A percentile compares a stretch with the other conserved stretches of the same genome.
Evolutionary conservation across 2,888 invertebrate species (phyloP).

Genomic region (Scaptomyza polygonia): DNA sequence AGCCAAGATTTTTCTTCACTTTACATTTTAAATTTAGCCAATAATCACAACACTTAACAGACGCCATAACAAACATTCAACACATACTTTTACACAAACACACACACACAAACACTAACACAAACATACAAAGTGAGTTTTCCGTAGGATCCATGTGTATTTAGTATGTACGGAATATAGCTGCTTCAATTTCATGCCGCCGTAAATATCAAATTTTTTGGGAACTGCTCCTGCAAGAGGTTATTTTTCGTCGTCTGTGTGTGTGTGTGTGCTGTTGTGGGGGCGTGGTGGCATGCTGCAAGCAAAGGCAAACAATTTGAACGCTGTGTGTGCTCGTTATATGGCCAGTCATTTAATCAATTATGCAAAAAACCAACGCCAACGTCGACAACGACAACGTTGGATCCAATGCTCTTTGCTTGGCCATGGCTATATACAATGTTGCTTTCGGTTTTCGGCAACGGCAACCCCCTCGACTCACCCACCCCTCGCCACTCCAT

Average conservation of each 20-base stretch:
- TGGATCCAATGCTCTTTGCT: conserved; percentile 74
- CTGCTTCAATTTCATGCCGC: conserved; percentile 53
- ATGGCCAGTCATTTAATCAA: conserved; percentile 83
- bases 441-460: too few relatives aligned
- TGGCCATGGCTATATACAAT: conserved; percentile 52
- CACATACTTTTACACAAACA: conserved; percentile 20
- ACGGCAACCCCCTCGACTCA: too few relatives aligned
- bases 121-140: conserved; percentile 5
- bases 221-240: conserved; percentile 18
- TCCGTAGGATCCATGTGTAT: conserved; percentile 12
- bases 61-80: conserved; percentile 62
- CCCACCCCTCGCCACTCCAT: not conserved
- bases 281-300: conserved; percentile 15
- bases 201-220: conserved; percentile 69
- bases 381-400: conserved; percentile 62
- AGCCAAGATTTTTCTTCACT: conserved; percentile 5
- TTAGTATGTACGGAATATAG: not conserved
- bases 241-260: too few relatives aligned
- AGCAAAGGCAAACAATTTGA: conserved; percentile 53
- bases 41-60: conserved; percentile 73
- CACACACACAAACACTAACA: conserved; percentile 21
- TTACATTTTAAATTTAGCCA: conserved; percentile 69
- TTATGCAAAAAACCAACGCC: conserved; percentile 81
- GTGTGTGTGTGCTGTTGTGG: not conserved
- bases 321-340: conserved; percentile 60